Conservation (phyloP, 2,113 vertebrate species). For the Semicossyphus pulcher region DNA sequence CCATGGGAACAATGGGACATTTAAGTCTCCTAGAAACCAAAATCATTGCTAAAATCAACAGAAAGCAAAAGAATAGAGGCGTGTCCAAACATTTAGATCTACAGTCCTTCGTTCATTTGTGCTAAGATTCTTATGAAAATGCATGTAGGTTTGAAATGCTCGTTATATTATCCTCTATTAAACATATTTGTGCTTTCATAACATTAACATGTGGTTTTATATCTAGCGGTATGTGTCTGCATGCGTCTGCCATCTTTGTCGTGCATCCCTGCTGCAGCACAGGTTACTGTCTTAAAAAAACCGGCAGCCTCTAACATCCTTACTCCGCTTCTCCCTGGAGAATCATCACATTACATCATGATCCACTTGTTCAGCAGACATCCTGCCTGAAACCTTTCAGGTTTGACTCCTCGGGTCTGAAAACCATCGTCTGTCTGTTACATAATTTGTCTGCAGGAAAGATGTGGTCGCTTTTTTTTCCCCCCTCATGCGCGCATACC, state of each 20-base stretch:
- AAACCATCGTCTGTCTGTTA: slow-evolving; percentile 54
- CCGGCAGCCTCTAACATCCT: slow-evolving; percentile 24
- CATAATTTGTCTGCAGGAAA: slow-evolving; percentile 69
- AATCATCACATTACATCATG: slow-evolving; percentile 70
- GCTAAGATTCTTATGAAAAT: too few species aligned
- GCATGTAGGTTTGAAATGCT: too few species aligned
- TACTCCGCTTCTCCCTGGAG: slow-evolving; percentile 45
- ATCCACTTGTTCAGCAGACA: slow-evolving; percentile 67
- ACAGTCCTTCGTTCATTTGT: too few species aligned
- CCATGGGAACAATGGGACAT: too few species aligned
- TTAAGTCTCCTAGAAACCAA: too few species aligned
- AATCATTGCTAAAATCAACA: too few species aligned
- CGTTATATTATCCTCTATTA: too few species aligned
- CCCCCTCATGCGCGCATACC: slow-evolving; percentile 27
- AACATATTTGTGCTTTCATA: neutral
- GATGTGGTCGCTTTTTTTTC: slow-evolving; percentile 4
- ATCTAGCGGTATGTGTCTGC: neutral
- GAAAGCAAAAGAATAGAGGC: too few species aligned
- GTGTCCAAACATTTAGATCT: too few species aligned
- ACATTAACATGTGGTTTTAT: neutral
- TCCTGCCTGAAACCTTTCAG: slow-evolving; percentile 58
- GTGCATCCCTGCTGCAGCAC: slow-evolving; percentile 3
- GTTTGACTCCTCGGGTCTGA: slow-evolving; percentile 55
- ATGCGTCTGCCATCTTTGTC: neutral
- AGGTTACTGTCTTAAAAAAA: slow-evolving; percentile 44